Conservation (phyloP, 2,888 invertebrate species). For the Rotaria socialis region DNA sequence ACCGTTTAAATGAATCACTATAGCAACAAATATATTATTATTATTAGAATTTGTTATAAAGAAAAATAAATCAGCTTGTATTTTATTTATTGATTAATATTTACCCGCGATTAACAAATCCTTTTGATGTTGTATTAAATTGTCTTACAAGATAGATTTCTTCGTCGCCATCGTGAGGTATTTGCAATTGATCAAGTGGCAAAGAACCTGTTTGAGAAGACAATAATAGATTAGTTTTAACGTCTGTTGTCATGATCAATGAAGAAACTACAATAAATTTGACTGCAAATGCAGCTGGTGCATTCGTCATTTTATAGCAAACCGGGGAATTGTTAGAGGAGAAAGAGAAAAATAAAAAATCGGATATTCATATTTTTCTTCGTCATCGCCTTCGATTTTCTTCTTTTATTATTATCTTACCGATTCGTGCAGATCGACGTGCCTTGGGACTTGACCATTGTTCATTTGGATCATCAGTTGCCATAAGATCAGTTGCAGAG, state of each 20-base stretch:
- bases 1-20: slow-evolving; percentile 46
- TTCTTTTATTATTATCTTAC: slow-evolving; percentile 25
- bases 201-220: neutral
- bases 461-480: slow-evolving; percentile 23
- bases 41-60: neutral
- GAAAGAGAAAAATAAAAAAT: neutral
- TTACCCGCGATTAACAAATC: slow-evolving; percentile 44
- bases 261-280: neutral
- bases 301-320: neutral
- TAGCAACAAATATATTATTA: too few relatives aligned
- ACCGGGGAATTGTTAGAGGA: neutral
- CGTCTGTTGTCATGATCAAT: neutral
- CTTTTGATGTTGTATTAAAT: slow-evolving; percentile 45
- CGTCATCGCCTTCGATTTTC: too few relatives aligned
- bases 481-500: slow-evolving; percentile 24
- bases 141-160: slow-evolving; percentile 44
- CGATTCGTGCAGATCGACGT: neutral
- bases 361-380: neutral
- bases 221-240: neutral
- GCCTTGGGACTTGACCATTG: slow-evolving; percentile 31
- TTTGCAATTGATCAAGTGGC: slow-evolving; percentile 21
- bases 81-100: neutral
- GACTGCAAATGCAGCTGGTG: neutral
- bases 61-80: neutral
- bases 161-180: slow-evolving; percentile 12